Base-by-base conservation (phyloP, 2,888 invertebrate species). In the Leucophora obtusa region DNA sequence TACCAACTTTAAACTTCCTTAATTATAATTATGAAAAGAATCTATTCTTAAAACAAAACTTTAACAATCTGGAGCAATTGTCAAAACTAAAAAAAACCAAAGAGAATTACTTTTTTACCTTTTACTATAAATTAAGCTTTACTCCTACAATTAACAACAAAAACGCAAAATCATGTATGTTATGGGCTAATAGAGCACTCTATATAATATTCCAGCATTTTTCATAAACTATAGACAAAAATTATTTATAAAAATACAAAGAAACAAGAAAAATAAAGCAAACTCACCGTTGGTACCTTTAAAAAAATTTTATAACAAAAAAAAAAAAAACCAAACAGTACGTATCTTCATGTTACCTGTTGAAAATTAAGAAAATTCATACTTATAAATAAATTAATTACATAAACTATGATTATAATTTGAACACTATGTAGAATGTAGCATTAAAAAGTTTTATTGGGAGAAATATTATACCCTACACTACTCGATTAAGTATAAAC, bases 321-420 rank as follows among this genome's bases (percentile, higher is more conserved):
- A n/a, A n/a, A n/a, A n/a, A 56, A 18, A 33, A 4, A 11, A 11
- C 15, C 54, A 50, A 51, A 71, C 50, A 58, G 33, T 47, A 58
- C 63, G 38, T 21, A 71, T 43, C 50, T 75, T 65, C 70, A 56
- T 72, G 76, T 76, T 76, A 80, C 76, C 80, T 76, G 80, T 2
- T 24, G 43, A 69, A 54, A 14, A 47, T n/a, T n/a, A n/a, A 38
- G 14, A 38, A 38, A 11, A 11, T 14, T 6, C 38, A 38, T 38
- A 14, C 11, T 5, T 38, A 38, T 11, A 38, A 38, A 11, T 14
- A 38, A 38, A 38, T 11, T 11, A 2, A 38, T 38, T 10, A 11
- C 14, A 38, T 38, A 14, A 1, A 11, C 11, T 38, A 38, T 6
- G 1, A 38, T 38, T 11, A 38, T 38, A 38, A 38, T 38, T 38